A percentile compares a stretch with the other conserved stretches of the same genome.
Conservation (phyloP, 2,888 invertebrate species). For the Pandemis heparana region DNA sequence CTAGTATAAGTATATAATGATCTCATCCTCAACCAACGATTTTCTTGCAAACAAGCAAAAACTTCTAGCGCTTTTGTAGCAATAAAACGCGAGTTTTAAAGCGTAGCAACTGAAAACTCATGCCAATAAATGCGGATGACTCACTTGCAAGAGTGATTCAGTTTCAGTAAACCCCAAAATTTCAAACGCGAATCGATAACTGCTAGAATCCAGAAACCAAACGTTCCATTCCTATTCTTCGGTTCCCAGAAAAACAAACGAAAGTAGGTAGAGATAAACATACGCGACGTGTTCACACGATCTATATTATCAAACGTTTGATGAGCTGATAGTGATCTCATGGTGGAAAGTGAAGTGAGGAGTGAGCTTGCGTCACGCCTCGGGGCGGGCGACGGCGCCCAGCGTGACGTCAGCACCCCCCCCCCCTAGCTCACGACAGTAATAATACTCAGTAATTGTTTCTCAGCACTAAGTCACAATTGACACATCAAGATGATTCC, state of each 20-base stretch:
- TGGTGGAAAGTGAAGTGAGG: slow-evolving; percentile 56
- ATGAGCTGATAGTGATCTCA: slow-evolving; percentile 31
- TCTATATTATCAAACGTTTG: slow-evolving; percentile 17
- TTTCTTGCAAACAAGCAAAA: not conserved
- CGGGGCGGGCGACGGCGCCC: slow-evolving; percentile 47
- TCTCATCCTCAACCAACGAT: not conserved
- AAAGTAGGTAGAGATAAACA: not conserved
- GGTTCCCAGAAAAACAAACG: slow-evolving; percentile 1
- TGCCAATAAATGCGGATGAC: slow-evolving; percentile 20
- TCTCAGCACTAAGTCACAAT: slow-evolving; percentile 11
- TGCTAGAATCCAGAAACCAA: slow-evolving; percentile 12
- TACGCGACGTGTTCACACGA: slow-evolving; percentile 9
- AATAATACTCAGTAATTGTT: slow-evolving; percentile 21
- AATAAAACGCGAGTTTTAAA: not conserved
- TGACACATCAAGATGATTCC: not conserved
- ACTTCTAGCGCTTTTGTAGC: not conserved
- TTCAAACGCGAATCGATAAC: not conserved
- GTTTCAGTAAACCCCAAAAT: not conserved
- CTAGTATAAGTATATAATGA: too few species aligned
- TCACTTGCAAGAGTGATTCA: slow-evolving; percentile 6
- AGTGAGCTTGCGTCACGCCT: slow-evolving; percentile 70
- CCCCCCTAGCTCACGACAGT: slow-evolving; percentile 33
- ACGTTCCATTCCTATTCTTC: not conserved
- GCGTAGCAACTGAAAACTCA: slow-evolving; percentile 3
- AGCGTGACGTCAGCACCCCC: slow-evolving; percentile 62